These are phyloP conservation scores for Bombus impatiens DNA, from an alignment of 1,140 invertebrate genomes.

Conservation along the genomic window DNA sequence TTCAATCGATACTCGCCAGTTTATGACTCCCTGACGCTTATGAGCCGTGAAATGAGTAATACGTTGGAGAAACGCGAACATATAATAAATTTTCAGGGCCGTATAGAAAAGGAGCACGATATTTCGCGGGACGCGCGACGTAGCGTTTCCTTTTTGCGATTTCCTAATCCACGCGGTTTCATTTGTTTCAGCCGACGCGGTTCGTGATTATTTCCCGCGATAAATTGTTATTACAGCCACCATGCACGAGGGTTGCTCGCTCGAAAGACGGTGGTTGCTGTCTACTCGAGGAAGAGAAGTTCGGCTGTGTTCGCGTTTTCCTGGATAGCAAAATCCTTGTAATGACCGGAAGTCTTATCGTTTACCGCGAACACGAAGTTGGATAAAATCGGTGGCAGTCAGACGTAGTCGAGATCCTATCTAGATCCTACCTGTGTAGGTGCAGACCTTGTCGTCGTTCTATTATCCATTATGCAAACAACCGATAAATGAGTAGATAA, in stretches of 20 bases:
- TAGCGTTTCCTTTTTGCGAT: slow-evolving; percentile 18
- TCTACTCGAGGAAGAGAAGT: not conserved
- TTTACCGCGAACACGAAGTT: slow-evolving; percentile 8
- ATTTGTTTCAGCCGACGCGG: slow-evolving; percentile 1
- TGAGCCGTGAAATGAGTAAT: slow-evolving; percentile 7
- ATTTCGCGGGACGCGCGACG: not conserved
- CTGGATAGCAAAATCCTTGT: slow-evolving; percentile 42
- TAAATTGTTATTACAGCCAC: slow-evolving; percentile 38
- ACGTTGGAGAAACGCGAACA: not conserved
- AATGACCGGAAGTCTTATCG: slow-evolving; percentile 53
- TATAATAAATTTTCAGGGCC: slow-evolving; percentile 17
- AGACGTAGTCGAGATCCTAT: slow-evolving; percentile 34
- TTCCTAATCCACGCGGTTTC: slow-evolving; percentile 30
- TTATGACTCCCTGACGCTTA: not conserved
- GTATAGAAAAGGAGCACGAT: not conserved
- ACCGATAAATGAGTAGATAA: slow-evolving; percentile 47
- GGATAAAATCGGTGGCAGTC: slow-evolving; percentile 40
- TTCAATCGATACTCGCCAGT: not conserved
- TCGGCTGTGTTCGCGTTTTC: slow-evolving; percentile 23
- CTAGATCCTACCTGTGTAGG: slow-evolving; percentile 10
- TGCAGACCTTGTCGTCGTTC: slow-evolving; percentile 25
- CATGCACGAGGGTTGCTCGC: not conserved
- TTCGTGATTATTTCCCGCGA: slow-evolving; percentile 24
- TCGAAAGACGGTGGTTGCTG: not conserved
- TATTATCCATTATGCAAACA: slow-evolving; percentile 19